Base-by-base conservation (phyloP, 1,140 invertebrate genomes). In the Aphaenogaster floridana region DNA sequence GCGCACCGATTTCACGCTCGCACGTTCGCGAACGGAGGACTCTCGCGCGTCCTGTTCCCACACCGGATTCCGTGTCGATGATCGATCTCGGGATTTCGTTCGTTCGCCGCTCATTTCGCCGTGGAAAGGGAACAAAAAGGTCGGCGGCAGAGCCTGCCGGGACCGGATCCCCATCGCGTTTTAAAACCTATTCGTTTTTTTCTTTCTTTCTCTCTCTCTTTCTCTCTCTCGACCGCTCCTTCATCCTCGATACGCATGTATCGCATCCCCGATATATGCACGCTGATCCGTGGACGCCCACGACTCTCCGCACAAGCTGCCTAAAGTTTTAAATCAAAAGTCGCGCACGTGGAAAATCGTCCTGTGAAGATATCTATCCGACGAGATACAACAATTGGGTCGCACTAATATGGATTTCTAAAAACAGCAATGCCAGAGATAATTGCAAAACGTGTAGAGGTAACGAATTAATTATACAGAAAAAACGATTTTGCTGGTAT, bases 21-120 rank as follows among this genome's bases (percentile, higher is more conserved):
- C 63, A 52, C 34, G 42, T 63, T 78, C 54, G 72, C 48, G 54
- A 54, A 36, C 63, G 54, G 63, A 50, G 45, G 61, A 69, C 36
- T 42, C 85, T 52, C 77, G 61, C 72, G 74, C 74, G 61, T 85
- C 64, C 84, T 69, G 79, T 89, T 84, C 74, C 83, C 74, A 86
- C 59, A 86, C 61, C 48, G 74, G 36, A 39, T 57, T 78, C 79
- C 64, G 63, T 88, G 86, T 89, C 88, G 88, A 88, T 85, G 86
- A 88, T 77, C 80, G 86, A 88, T 88, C 81, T 72, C 50, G 68
- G 77, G 72, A 72, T 85, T 85, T 74, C 85, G 45, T 68, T 52
- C 34, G 36, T 63, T 52, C 45, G 54, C 50, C 69, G 86, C 13
- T 59, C 63, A 84, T 87, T 87, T 87, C 57, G 66, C 57, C 36